phyloP scores from a whole-genome alignment of 2,888 invertebrate genomes.

The Philopedon plagiatum region DNA sequence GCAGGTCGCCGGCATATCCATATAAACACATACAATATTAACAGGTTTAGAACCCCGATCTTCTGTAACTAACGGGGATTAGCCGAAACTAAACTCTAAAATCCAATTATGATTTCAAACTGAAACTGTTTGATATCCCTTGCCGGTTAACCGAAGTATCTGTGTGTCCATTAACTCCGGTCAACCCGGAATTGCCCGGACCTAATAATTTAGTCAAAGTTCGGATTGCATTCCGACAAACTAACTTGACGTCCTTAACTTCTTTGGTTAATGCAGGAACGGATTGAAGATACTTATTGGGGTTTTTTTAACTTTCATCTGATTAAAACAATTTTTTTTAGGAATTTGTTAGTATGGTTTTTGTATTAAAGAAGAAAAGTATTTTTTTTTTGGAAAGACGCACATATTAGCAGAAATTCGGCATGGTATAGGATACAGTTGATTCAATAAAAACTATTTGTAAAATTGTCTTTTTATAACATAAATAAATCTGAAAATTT shows the following conservation, averaged over 20 bases:
- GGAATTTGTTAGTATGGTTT: too few species aligned
- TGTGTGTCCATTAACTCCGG: slow-evolving; percentile 51
- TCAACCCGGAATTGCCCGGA: slow-evolving; percentile 44
- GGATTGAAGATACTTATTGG: neutral
- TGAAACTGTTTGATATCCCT: slow-evolving; percentile 48
- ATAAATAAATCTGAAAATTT: too few species aligned
- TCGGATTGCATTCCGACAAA: slow-evolving; percentile 49
- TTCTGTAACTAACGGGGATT: slow-evolving; percentile 42
- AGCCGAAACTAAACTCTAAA: slow-evolving; percentile 48
- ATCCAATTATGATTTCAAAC: slow-evolving; percentile 50
- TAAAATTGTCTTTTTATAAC: too few species aligned
- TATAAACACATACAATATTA: slow-evolving; percentile 23
- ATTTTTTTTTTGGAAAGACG: too few species aligned
- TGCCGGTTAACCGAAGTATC: slow-evolving; percentile 50
- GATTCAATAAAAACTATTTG: too few species aligned
- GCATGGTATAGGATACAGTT: too few species aligned
- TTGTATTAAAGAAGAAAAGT: too few species aligned
- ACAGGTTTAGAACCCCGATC: slow-evolving; percentile 17
- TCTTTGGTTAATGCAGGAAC: slow-evolving; percentile 2
- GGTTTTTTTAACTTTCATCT: too few species aligned
- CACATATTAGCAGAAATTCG: too few species aligned
- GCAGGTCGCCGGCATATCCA: neutral
- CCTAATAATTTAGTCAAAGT: slow-evolving; percentile 51
- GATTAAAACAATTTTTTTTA: too few species aligned
- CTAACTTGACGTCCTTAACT: slow-evolving; percentile 33